Base-by-base conservation (phyloP, 2,797 vertebrate species). In the Tapirus indicus region DNA sequence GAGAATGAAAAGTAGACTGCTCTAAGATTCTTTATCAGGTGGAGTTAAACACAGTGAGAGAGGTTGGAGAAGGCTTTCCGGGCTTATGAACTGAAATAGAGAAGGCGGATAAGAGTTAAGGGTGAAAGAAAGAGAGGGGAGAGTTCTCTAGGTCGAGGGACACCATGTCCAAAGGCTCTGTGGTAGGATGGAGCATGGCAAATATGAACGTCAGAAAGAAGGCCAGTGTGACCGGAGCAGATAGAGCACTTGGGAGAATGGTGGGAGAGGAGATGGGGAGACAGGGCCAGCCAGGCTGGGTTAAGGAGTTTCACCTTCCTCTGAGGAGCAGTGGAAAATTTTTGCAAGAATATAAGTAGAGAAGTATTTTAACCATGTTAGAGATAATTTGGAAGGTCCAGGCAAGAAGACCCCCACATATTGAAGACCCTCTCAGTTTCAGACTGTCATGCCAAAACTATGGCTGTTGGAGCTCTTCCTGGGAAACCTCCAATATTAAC, bases 361-460 rank as follows among this genome's bases (percentile, higher is more conserved):
- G 17, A 91, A 52, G 1, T 29, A 1, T 78, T 74, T 2, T 2
- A 62, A 75, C 66, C 10, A 7, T 13, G 9, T 54, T 83, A 35
- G 38, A 80, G 56, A 32, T 56, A 41, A 52, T 52, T 87, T 86
- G 49, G 52, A 88, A 68, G n/a, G 21, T 7, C n/a, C 13, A 27
- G 29, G 13, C 7, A 71, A 52, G 35, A 85, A 20, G 66, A 84
- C 25, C 6, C 23, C 16, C 7, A n/a, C 62, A 27, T 87, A 7
- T 21, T 66, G 12, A 91, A 84, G 54, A 71, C 7, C 6, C 25
- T 89, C 23, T 86, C 23, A 41, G 27, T 25, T 95, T 95, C 27
- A 58, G 56, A 60, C 41, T 49, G 23, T 47, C n/a, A 12, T 20
- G 21, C 5, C 60, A 13, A 9, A 74, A 25, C 44, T 83, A 18